Base-by-base conservation (phyloP, 2,888 invertebrate genomes). In the Ormyrus labotus region DNA sequence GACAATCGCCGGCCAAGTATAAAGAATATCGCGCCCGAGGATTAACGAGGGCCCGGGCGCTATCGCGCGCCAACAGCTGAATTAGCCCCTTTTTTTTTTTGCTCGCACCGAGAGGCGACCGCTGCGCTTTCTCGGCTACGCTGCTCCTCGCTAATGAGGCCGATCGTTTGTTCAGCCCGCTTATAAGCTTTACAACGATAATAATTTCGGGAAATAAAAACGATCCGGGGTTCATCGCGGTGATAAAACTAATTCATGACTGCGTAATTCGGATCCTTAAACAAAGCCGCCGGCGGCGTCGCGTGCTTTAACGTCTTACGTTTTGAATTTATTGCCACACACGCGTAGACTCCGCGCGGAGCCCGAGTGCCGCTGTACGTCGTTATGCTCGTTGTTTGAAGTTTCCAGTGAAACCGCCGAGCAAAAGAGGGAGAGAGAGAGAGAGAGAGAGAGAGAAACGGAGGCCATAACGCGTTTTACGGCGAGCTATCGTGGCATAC, bases 391-490 rank as follows among this genome's bases (percentile, higher is more conserved):
- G 47, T 72, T 72, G 67, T 72, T 71, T 60, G 65, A 78, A 72
- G 65, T 71, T 78, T 72, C 57, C 19, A 51, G 53, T 34, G 65
- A 65, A 72, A 53, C 78, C 71, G 11, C 67, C 13, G 69, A 68
- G 73, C 34, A 34, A 34, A 4, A 34, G 34, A 34, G 34, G 2
- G 34, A 34, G 34, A 4, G 34, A 2, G 34, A 34, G 34, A 34
- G 34, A 2, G 34, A 34, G 34, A 34, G 34, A 4, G 34, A 2
- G 34, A 34, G 34, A 34, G 34, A 34, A 4, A 34, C 34, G 34
- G 2, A 68, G 73, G 58, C 69, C 79, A 69, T 79, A 79, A 79
- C 69, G 64, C 57, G 72, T 61, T 78, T 79, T 79, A 79, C 47
- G 79, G 50, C 53, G 65, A 50, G 63, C 63, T 61, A 53, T 75